Evolutionary conservation across 2,797 vertebrate genomes (phyloP).

Genomic region (Ctenochaetus hawaiiensis): DNA sequence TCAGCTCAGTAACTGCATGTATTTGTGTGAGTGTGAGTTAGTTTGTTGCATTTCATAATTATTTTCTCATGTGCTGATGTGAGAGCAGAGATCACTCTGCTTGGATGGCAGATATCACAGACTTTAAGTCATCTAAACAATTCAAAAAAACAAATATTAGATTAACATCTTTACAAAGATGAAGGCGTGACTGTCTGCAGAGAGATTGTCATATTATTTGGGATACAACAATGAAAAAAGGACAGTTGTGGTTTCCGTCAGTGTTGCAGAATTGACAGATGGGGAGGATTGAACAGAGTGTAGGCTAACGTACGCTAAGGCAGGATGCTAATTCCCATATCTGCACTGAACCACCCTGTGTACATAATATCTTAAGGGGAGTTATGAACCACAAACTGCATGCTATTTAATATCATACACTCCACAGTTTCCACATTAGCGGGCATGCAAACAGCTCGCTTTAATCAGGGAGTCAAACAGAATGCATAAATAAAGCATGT

Average conservation of each 20-base stretch:
- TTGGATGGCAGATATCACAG: neutral
- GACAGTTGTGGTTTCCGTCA: neutral
- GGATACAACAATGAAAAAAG: neutral
- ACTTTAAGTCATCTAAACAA: neutral
- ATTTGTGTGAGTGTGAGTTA: constrained; percentile 6
- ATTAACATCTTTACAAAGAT: neutral
- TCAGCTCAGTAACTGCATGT: neutral
- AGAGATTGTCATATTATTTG: neutral
- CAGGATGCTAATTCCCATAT: constrained; percentile 64
- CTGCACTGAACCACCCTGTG: constrained; percentile 51
- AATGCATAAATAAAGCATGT: constrained; percentile 54
- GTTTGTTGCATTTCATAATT: constrained; percentile 24
- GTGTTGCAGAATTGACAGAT: constrained; percentile 57
- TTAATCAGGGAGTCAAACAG: constrained; percentile 54
- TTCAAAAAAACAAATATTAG: neutral
- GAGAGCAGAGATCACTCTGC: neutral
- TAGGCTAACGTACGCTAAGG: constrained; percentile 62
- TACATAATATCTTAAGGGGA: constrained; percentile 63
- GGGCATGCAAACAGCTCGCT: constrained; percentile 29
- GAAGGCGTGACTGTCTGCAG: neutral
- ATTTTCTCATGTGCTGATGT: constrained; percentile 13
- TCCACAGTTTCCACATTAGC: constrained; percentile 44
- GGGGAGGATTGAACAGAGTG: constrained; percentile 40
- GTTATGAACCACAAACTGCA: constrained; percentile 39
- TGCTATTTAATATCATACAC: constrained; percentile 43